Evolutionary conservation across 1,140 invertebrate species (phyloP).

Genomic region (Sweltsa coloradensis): DNA sequence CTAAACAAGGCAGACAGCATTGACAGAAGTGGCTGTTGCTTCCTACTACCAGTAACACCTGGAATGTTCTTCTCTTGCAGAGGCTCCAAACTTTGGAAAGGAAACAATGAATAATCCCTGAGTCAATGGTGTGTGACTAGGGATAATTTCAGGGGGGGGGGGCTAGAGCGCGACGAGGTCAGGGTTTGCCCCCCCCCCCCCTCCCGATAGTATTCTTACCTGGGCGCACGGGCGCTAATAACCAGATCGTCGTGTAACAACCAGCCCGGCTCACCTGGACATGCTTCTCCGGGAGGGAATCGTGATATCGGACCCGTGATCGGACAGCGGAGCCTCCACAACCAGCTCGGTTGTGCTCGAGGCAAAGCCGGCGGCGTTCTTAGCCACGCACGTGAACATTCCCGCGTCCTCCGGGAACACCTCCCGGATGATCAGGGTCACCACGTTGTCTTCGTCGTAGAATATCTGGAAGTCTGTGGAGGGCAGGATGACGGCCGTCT

Average conservation of each 20-base stretch:
- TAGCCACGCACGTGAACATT: conserved; percentile 90
- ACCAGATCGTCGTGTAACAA: no score
- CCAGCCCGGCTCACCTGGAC: conserved; percentile 43
- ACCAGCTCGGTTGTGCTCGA: conserved; percentile 81
- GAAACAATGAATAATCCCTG: no score
- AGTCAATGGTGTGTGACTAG: no score
- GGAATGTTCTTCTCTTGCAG: no score
- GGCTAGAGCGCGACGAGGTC: no score
- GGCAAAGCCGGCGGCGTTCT: conserved; percentile 87
- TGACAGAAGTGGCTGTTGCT: no score
- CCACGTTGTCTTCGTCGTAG: conserved; percentile 84
- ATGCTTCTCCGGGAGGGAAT: conserved; percentile 63
- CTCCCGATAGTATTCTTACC: not conserved
- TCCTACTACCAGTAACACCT: no score
- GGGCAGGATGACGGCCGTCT: conserved; percentile 82
- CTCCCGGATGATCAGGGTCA: conserved; percentile 85
- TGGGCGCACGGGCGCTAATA: not conserved
- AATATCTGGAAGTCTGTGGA: conserved; percentile 86
- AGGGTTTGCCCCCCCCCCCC: not conserved
- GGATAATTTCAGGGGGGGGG: no score
- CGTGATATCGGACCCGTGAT: conserved; percentile 76
- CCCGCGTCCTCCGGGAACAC: conserved; percentile 96
- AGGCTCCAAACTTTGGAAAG: no score
- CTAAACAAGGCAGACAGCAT: no score
- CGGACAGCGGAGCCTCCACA: conserved; percentile 74